Evolutionary conservation across 2,797 vertebrate genomes (phyloP).

Genomic region (Manis javanica): DNA sequence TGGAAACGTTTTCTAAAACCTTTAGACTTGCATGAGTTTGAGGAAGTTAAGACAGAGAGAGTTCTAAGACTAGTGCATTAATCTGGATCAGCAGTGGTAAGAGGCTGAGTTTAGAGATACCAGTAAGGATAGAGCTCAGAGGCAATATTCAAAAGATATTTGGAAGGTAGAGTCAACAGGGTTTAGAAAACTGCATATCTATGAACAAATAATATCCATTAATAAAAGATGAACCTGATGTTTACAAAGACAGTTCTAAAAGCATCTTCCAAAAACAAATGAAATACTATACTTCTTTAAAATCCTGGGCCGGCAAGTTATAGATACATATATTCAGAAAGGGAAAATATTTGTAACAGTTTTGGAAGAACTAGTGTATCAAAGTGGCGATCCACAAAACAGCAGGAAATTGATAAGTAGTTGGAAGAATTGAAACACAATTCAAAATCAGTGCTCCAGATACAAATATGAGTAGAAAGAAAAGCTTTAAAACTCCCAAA

Average conservation of each 20-base stretch:
- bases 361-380: slow-evolving; percentile 25
- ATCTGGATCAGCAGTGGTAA: not conserved
- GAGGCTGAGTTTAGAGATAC: not conserved
- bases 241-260: slow-evolving; percentile 14
- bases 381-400: slow-evolving; percentile 5
- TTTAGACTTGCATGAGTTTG: not conserved
- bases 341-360: not conserved
- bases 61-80: not conserved
- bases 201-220: not conserved
- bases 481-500: not conserved
- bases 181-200: slow-evolving; percentile 7
- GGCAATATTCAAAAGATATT: not conserved
- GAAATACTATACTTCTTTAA: slow-evolving; percentile 26
- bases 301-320: not conserved
- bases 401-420: not conserved
- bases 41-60: not conserved
- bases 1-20: not conserved
- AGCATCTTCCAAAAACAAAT: not conserved
- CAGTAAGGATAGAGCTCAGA: not conserved
- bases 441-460: slow-evolving; percentile 37
- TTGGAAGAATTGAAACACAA: slow-evolving; percentile 19
- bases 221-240: not conserved
- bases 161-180: not conserved
- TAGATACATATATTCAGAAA: not conserved
- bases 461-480: slow-evolving; percentile 2